Evolutionary conservation across 2,113 vertebrate genomes (phyloP), one percentile per base, ranked within the genome.

Genomic region (Pleuronectes platessa): DNA sequence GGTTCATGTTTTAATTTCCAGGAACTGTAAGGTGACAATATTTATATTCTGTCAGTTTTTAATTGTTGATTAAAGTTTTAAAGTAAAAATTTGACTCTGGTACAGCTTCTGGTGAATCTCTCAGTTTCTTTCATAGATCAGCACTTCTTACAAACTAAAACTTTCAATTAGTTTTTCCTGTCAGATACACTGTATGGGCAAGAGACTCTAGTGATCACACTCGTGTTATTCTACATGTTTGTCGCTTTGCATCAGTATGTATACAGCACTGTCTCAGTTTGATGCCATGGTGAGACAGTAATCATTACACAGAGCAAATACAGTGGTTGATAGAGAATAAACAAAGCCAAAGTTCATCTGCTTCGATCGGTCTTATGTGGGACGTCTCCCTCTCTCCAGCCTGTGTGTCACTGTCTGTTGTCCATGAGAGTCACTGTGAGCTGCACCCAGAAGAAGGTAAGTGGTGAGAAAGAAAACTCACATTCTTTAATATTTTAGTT

Each of bases 311-410:
- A 62, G 58, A 79, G 49, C 70, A 87, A 74, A 88, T 74, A 51
- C 23, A 27, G 58, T 4, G 31, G 31, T 31, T 31, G 31, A 31
- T 31, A 31, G n/a, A 79, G 21, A 87, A 81, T 74, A 86, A 87
- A 90, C 72, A 88, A 76, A 82, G 11, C 18, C 86, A 92, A 93
- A 91, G 90, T 92, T 81, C 91, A 76, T 65, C 56, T 20, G 11
- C 3, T 42, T 8, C 45, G 24, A 61, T 61, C 45, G 35, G 0
- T 42, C 11, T 37, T 17, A 68, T 68, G 87, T 10, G 12, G 42
- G n/a, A 55, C 59, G 17, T 76, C 40, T 65, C 49, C 20, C 64
- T 31, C 51, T 23, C 47, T 59, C 42, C 55, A 47, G 61, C 13
- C 47, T 68, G 45, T 40, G 11, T 40, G 8, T 40, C 8, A 11